Evolutionary conservation across 2,797 vertebrate species (phyloP).

Genomic region (Sebastes oblongus): DNA sequence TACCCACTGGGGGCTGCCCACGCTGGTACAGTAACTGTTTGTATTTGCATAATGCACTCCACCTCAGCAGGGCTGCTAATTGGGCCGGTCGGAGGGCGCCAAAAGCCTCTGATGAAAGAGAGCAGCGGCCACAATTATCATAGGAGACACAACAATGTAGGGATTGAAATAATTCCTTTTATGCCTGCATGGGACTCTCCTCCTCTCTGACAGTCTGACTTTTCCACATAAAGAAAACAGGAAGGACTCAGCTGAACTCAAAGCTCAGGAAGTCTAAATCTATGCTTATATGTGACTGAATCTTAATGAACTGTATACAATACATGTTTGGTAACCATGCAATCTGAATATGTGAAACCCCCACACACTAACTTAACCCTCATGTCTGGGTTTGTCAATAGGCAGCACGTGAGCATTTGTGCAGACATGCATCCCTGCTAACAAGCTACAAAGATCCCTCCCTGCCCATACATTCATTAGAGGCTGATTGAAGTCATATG

Average conservation of each 20-base stretch:
- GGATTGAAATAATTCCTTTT: conserved; percentile 77
- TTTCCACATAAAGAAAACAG: conserved; percentile 11
- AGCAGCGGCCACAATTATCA: conserved; percentile 58
- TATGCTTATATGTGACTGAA: neutral
- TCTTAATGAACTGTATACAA: neutral
- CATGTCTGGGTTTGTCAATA: conserved; percentile 27
- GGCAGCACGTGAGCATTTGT: conserved; percentile 29
- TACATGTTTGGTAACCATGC: neutral
- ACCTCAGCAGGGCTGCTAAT: conserved; percentile 67
- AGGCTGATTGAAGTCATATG: conserved; percentile 38
- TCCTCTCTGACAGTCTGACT: conserved; percentile 28
- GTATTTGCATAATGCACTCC: conserved; percentile 72
- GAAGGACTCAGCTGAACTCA: neutral
- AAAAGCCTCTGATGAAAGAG: conserved; percentile 58
- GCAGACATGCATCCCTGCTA: conserved; percentile 22
- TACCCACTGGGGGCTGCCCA: conserved; percentile 58
- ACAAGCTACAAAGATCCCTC: conserved; percentile 3
- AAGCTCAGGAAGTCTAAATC: neutral
- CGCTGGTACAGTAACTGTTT: conserved; percentile 74
- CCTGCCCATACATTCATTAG: conserved; percentile 27
- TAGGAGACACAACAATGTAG: conserved; percentile 67
- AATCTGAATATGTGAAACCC: neutral
- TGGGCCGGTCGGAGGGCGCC: conserved; percentile 64
- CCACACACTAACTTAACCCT: neutral
- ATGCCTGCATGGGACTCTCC: conserved; percentile 30